Evolutionary conservation across 2,113 vertebrate species (phyloP), one percentile per base, ranked within the genome.

Genomic region (Pycnonotus jocosus): DNA sequence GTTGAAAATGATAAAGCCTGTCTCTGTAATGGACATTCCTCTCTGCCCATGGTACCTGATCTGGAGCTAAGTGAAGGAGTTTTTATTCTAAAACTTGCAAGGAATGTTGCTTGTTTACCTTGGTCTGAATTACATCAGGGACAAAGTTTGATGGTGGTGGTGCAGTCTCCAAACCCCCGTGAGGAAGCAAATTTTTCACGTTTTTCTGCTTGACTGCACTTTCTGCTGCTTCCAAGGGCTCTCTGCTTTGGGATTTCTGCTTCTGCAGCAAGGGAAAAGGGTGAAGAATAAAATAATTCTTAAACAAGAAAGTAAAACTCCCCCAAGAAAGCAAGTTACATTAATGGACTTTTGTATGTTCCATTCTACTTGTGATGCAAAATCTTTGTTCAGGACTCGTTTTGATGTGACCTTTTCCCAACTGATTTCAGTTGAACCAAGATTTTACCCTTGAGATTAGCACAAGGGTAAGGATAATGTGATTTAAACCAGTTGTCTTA

Each of bases 91-190:
- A 95, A 88, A 47, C 40, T 79, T 87, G 85, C 76, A 77, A 85
- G 77, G 94, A 93, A 93, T 84, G 86, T 65, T 88, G 65, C 51
- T 76, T 66, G 53, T 84, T 95, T 95, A 76, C 62, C 61, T 93
- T 92, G 72, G 71, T 88, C 71, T 93, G 51, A 86, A 53, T 65
- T 85, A 78, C 37, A 79, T 78, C 48, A 65, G 47, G 53, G 64
- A 37, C 64, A 31, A 83, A 73, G 79, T 68, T 9, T 69, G 51
- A 47, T 92, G 60, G 2, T 27, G 37, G 50, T 56, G 60, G 37
- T 56, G 56, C 57, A 51, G 54, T 40, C 9, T 85, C 51, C 61
- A 74, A 4, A 3, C 48, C 47, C 6, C 8, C 0, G 1, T 33
- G 65, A 94, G 50, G 78, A 48, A 69, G 51, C 82, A 78, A 83